Base-by-base conservation (phyloP, 2,113 vertebrate species). In the Xyliphius kryptos region DNA sequence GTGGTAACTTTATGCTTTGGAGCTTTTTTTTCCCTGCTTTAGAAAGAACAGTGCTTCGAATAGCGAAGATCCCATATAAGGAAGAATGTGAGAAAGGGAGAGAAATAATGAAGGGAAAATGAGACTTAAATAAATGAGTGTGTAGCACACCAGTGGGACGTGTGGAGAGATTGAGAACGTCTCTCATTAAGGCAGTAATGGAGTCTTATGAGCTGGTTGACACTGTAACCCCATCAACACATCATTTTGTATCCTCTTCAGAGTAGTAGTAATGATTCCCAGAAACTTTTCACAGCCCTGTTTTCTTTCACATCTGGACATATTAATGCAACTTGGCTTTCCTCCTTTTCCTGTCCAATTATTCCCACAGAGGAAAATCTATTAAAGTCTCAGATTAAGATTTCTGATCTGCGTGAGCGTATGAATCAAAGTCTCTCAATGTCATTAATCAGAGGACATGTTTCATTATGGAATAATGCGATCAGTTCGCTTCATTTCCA, bases 181-280 rank as follows among this genome's bases (percentile, higher is more conserved):
- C 47, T 67, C 58, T 56, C 47, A 57, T 67, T 71, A 56, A 47
- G 58, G 49, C 6, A 3, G 43, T 38, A 46, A 41, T 40, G 53
- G 52, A n/a, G 50, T 63, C 40, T 62, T 46, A 67, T 52, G 43
- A 62, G 48, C 70, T 56, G 54, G 64, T 63, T 72, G 70, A 72
- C 59, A 64, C 50, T 11, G 12, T 46, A 26, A 50, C 61, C 61
- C 50, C 20, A 9, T 54, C 40, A 55, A 10, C 51, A 43, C 16
- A 9, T 63, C 38, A 32, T 55, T 64, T 32, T 55, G 22, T 46
- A 37, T 52, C 26, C 51, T 55, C 38, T 46, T 44, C 10, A 20
- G 41, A 64, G 51, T 16, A 15, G 41, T 22, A 36, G 20, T 17
- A 32, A 26, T 61, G 32, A 19, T 52, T 20, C 53, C 56, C 53